A percentile compares a stretch with the other conserved stretches of the same genome.
These are phyloP conservation scores for Agrypnus murinus DNA, from an alignment of 2,888 invertebrate genomes.

Conservation along the genomic window DNA sequence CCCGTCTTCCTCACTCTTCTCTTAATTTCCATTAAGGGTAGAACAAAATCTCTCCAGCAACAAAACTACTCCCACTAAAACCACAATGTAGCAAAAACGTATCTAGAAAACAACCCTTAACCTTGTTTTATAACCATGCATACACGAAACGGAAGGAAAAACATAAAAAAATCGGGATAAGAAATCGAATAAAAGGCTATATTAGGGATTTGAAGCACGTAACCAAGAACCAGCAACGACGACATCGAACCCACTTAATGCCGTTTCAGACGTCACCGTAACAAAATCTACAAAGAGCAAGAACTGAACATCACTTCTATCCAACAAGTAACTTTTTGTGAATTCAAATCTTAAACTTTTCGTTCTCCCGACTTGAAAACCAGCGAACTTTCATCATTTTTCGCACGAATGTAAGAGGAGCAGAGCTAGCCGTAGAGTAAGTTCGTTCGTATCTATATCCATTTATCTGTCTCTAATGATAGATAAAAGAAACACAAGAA, in stretches of 20 bases:
- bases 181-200: slow-evolving; percentile 26
- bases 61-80: slow-evolving; percentile 10
- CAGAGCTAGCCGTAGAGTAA: too few relatives aligned
- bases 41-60: slow-evolving; percentile 7
- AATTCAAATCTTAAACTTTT: slow-evolving; percentile 12
- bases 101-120: slow-evolving; percentile 25
- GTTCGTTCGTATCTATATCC: too few relatives aligned
- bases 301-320: too few relatives aligned
- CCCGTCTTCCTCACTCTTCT: neutral
- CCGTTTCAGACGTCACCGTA: slow-evolving; percentile 10
- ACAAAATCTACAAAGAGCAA: slow-evolving; percentile 10
- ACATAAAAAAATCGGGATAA: slow-evolving; percentile 27
- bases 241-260: slow-evolving; percentile 31
- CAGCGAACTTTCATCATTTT: neutral
- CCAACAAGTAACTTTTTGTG: slow-evolving; percentile 6
- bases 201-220: slow-evolving; percentile 28
- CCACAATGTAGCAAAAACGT: slow-evolving; percentile 14
- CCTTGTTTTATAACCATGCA: slow-evolving; percentile 30
- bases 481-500: neutral
- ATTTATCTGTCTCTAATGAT: neutral
- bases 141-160: slow-evolving; percentile 23
- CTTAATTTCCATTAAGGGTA: slow-evolving; percentile 7
- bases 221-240: slow-evolving; percentile 28
- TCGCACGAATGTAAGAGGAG: neutral
- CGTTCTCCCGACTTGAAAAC: neutral